Evolutionary conservation across 1,140 invertebrate species (phyloP).

Genomic region (Drosophila equinoxialis): DNA sequence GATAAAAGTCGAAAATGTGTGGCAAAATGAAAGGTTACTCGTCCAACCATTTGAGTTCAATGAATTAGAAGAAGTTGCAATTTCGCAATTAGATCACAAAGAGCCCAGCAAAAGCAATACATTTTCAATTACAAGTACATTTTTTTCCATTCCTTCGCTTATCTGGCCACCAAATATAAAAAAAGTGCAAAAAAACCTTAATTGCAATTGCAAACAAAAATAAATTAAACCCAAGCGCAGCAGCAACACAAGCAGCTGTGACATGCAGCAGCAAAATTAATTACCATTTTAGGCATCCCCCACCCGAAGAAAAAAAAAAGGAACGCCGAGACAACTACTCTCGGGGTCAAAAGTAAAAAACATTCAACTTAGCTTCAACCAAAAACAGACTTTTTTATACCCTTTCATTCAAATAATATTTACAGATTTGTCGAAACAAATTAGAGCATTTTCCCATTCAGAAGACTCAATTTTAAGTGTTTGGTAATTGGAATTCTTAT

Average conservation of each 20-base stretch:
- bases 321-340: slow-evolving; percentile 3
- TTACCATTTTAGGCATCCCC: slow-evolving; percentile 34
- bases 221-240: slow-evolving; percentile 22
- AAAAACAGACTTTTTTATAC: no score
- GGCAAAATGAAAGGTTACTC: slow-evolving; percentile 2
- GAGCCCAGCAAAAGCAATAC: slow-evolving; percentile 29
- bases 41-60: slow-evolving; percentile 16
- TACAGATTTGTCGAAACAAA: no score
- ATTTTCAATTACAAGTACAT: slow-evolving; percentile 46
- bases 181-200: slow-evolving; percentile 30
- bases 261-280: slow-evolving; percentile 59
- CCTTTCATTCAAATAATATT: no score
- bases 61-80: not conserved
- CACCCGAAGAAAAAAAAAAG: not conserved
- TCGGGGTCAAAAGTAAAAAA: slow-evolving; percentile 40
- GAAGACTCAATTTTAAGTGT: no score
- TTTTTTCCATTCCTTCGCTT: not conserved
- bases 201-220: slow-evolving; percentile 36
- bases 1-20: slow-evolving; percentile 35
- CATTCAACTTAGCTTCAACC: not conserved
- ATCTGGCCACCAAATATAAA: not conserved
- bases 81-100: not conserved
- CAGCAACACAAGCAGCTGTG: slow-evolving; percentile 45
- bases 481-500: no score
- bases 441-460: no score